Evolutionary conservation across 1,140 invertebrate species (phyloP).

Genomic region (Neodiprion virginianus): DNA sequence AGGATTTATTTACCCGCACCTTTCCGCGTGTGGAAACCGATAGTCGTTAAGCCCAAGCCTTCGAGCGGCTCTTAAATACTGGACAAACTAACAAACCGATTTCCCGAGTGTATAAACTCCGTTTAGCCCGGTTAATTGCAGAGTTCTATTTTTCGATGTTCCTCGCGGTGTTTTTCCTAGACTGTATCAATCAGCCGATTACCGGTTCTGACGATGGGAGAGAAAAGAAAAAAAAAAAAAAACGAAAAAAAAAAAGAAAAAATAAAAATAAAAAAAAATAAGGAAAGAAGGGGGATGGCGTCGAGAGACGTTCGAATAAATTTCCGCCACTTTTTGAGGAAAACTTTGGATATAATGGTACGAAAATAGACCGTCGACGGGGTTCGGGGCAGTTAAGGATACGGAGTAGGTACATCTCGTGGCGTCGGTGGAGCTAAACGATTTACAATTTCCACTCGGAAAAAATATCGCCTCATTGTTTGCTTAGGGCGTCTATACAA

Average conservation of each 20-base stretch:
- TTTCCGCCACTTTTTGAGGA: neutral
- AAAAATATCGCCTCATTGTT: constrained; percentile 4
- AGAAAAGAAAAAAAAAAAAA: too few species aligned
- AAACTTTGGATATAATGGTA: neutral
- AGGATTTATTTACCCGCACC: neutral
- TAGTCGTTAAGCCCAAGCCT: neutral
- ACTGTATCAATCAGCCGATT: constrained; percentile 2
- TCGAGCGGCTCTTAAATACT: neutral
- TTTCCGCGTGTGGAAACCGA: neutral
- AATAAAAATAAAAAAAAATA: neutral
- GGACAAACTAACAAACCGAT: constrained; percentile 7
- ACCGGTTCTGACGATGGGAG: neutral
- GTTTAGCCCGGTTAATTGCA: neutral
- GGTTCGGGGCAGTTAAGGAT: too few species aligned
- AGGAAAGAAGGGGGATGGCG: neutral
- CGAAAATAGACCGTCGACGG: neutral
- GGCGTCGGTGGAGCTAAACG: neutral
- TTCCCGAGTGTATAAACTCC: neutral
- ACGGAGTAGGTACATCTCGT: too few species aligned
- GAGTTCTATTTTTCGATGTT: neutral
- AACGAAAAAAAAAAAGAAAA: too few species aligned
- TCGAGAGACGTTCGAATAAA: constrained; percentile 7
- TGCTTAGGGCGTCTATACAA: neutral
- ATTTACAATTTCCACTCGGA: constrained; percentile 3
- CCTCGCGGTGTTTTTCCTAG: neutral